Conservation (phyloP, 2,113 vertebrate genomes). For the Sorex fumeus region DNA sequence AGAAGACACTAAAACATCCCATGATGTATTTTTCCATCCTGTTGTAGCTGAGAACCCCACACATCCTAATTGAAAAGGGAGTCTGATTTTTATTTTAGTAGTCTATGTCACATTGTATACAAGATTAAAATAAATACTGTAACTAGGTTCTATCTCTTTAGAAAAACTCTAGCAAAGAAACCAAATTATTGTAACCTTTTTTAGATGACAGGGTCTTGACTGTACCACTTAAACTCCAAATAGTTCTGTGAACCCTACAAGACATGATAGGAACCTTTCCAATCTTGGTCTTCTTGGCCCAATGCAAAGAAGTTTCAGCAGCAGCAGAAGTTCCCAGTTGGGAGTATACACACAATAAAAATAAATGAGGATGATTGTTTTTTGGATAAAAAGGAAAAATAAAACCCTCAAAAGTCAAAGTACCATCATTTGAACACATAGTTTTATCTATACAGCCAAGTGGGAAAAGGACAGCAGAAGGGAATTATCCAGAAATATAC, state of each 20-base stretch:
- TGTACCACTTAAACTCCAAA: background rate
- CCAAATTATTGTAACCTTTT: background rate
- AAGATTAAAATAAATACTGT: slow-evolving; percentile 30
- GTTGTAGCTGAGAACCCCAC: background rate
- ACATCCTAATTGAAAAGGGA: background rate
- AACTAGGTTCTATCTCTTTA: background rate
- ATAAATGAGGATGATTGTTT: slow-evolving; percentile 64
- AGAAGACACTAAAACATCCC: background rate
- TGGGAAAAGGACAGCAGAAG: background rate
- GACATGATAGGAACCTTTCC: background rate
- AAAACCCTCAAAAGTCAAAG: slow-evolving; percentile 65
- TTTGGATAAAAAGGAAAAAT: slow-evolving; percentile 59
- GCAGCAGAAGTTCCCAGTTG: background rate
- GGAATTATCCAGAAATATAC: slow-evolving; percentile 48
- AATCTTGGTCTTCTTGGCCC: slow-evolving; percentile 20
- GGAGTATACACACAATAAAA: slow-evolving; percentile 43
- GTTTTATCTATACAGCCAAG: slow-evolving; percentile 74
- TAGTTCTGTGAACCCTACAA: background rate
- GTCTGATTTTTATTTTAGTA: background rate
- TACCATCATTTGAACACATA: slow-evolving; percentile 71
- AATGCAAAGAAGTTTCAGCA: slow-evolving; percentile 57
- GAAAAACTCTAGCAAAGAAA: background rate
- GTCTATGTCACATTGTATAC: background rate
- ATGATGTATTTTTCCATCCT: background rate
- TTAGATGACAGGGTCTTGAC: background rate